These are phyloP conservation scores for Melanotaenia nigrans DNA, from an alignment of 2,797 vertebrate species.

Conservation along the genomic window DNA sequence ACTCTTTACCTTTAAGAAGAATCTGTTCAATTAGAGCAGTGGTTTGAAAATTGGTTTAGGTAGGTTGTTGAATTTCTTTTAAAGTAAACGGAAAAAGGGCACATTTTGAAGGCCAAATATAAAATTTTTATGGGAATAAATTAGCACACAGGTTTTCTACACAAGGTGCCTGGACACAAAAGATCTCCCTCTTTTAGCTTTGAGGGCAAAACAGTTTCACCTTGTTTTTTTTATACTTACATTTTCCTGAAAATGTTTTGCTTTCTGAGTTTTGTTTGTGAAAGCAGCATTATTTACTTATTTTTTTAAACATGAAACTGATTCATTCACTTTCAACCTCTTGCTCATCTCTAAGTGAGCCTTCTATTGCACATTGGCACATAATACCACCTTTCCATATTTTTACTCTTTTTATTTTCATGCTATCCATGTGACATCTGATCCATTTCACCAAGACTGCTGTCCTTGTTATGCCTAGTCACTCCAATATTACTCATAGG, in stretches of 20 bases:
- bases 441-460: constrained; percentile 55
- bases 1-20: neutral
- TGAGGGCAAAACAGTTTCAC: too few species aligned
- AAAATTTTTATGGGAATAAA: neutral
- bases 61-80: neutral
- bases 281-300: neutral
- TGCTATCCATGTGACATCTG: constrained; percentile 42
- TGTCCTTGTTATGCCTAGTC: constrained; percentile 41
- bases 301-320: constrained; percentile 1
- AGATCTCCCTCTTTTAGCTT: too few species aligned
- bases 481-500: constrained; percentile 51
- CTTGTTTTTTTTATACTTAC: neutral
- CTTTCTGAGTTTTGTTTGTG: neutral
- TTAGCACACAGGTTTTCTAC: neutral
- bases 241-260: constrained; percentile 8
- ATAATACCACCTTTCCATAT: neutral
- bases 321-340: constrained; percentile 8
- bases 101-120: neutral
- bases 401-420: constrained; percentile 27
- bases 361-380: neutral
- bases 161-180: neutral
- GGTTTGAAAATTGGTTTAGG: neutral
- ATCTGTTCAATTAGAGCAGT: neutral
- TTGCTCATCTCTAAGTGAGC: constrained; percentile 1
- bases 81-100: neutral